phyloP scores from a whole-genome alignment of 2,113 vertebrate species.

The Puffinus mauretanicus region DNA sequence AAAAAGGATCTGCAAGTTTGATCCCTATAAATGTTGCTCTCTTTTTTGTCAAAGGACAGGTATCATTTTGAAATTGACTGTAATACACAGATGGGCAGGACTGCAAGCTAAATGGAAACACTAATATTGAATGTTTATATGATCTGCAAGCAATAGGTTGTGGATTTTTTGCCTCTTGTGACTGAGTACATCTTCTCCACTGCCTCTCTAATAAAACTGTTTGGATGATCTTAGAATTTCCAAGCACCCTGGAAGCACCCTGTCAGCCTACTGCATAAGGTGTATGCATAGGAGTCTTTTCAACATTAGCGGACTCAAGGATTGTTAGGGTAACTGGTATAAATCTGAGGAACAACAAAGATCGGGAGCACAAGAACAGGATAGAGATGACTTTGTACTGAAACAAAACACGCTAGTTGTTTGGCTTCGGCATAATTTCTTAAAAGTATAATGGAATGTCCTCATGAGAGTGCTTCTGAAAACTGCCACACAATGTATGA shows the following conservation, averaged over 20 bases:
- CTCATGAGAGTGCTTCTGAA: not conserved
- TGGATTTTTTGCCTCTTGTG: not conserved
- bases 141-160: not conserved
- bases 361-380: not conserved
- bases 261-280: not conserved
- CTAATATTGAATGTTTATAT: not conserved
- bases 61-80: not conserved
- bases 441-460: not conserved
- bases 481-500: not conserved
- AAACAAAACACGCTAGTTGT: not conserved
- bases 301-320: not conserved
- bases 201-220: not conserved
- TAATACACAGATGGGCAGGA: not conserved
- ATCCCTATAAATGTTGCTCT: not conserved
- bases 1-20: not conserved
- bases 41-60: not conserved
- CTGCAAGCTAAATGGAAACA: not conserved
- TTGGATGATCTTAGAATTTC: not conserved
- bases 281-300: not conserved
- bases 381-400: not conserved
- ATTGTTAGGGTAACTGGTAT: not conserved
- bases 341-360: not conserved
- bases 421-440: not conserved
- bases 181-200: slow-evolving; percentile 3
- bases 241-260: slow-evolving; percentile 59